Base-by-base conservation (phyloP, 2,113 vertebrate species). In the Nerophis lumbriciformis region DNA sequence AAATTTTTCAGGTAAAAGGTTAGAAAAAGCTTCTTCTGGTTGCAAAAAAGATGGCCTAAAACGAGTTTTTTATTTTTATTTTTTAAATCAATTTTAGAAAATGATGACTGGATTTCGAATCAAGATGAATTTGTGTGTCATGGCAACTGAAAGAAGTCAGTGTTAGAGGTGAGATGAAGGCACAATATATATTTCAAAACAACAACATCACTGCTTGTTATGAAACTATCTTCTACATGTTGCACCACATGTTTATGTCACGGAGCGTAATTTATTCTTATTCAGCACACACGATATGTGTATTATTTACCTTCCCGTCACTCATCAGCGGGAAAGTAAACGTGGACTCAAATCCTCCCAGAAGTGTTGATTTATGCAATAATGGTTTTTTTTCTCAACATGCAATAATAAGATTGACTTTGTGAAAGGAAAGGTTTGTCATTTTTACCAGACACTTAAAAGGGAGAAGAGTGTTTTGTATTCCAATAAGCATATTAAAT, bases 401-500 rank as follows among this genome's bases (percentile, higher is more conserved):
- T 50, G 28, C 44, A 61, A 39, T 61, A 49, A 49, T 61, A 49
- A 49, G 79, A 59, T 76, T 78, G 71, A 69, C 58, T 80, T 82
- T 85, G 87, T 85, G 77, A 75, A 65, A 67, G 72, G 69, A 16
- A 10, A 13, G 3, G 28, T 28, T 28, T 28, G 28, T 28, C 19
- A 44, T 57, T 57, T 12, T 12, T 16, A 44, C 19, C 38, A 65
- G 56, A 77, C 73, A 74, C 75, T 67, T 82, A 76, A 85, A 85
- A 88, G 76, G 80, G 83, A 83, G 77, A 87, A 85, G 76, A 76
- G 83, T 88, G 86, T 90, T 88, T 90, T 91, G 80, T 88, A 88
- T 87, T 80, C 79, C 82, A 85, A 74, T 79, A 81, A 78, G 54
- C 63, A 72, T 87, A 83, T 83, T 9, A 12, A 45, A 45, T 83